phyloP scores from a whole-genome alignment of 2,888 invertebrate genomes.

The Thymelicus acteon region DNA sequence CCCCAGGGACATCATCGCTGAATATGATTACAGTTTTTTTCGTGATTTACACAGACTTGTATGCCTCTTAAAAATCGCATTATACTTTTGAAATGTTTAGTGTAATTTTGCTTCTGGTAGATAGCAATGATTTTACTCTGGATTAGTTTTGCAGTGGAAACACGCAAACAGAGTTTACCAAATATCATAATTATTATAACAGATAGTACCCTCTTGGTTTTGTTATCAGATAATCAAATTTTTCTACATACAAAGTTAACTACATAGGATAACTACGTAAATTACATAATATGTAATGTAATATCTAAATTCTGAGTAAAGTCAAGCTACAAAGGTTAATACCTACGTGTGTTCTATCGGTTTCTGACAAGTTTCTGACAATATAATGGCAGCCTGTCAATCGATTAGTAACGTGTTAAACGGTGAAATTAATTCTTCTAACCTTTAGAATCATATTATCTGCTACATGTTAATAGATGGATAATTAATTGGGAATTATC shows the following conservation, averaged over 20 bases:
- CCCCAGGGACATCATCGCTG: conserved; percentile 39
- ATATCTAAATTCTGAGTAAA: neutral
- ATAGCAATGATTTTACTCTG: too few species aligned
- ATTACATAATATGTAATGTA: too few species aligned
- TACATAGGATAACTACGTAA: too few species aligned
- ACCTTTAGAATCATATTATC: conserved; percentile 21
- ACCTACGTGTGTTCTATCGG: conserved; percentile 2
- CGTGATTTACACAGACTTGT: neutral
- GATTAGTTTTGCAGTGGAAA: too few species aligned
- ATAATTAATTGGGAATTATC: neutral
- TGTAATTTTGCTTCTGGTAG: too few species aligned
- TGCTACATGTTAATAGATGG: neutral
- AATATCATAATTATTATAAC: too few species aligned
- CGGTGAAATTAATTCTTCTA: conserved; percentile 25
- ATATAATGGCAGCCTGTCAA: conserved; percentile 36
- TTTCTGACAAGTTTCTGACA: conserved; percentile 37
- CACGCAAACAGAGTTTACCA: too few species aligned
- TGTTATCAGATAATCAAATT: too few species aligned
- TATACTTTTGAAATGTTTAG: neutral
- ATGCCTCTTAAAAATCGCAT: neutral
- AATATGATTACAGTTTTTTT: neutral
- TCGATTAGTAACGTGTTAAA: conserved; percentile 37
- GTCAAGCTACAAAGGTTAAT: neutral
- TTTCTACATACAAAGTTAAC: too few species aligned
- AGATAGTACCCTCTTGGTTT: too few species aligned